These are phyloP conservation scores for Epinephelus awoara DNA, from an alignment of 2,797 vertebrate genomes.

Conservation along the genomic window DNA sequence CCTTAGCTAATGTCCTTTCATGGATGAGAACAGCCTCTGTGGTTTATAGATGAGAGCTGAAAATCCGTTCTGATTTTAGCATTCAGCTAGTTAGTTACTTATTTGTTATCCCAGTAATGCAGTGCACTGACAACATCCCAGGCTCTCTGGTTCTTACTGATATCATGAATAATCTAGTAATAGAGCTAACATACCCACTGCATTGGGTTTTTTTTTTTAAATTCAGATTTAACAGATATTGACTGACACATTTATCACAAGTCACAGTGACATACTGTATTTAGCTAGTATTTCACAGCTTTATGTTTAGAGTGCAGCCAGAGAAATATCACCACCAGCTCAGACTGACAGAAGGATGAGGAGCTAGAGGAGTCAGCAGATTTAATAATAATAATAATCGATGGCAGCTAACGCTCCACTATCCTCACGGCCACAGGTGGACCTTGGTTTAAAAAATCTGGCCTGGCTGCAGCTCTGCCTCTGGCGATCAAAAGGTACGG, in stretches of 20 bases:
- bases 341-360: background rate
- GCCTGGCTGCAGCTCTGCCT: no score
- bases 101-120: no score
- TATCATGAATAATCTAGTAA: background rate
- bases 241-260: background rate
- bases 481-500: no score
- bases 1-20: no score
- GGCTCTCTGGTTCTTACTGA: background rate
- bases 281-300: background rate
- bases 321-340: no score
- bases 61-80: no score
- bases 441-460: background rate
- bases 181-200: background rate
- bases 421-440: background rate
- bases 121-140: background rate
- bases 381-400: background rate
- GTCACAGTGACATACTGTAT: background rate
- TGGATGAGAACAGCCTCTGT: no score
- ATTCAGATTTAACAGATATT: background rate
- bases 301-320: background rate
- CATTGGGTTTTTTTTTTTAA: no score
- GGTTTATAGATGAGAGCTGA: no score
- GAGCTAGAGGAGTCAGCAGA: background rate
- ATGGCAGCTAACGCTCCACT: constrained; percentile 1
- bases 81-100: no score